Evolutionary conservation across 2,888 invertebrate species (phyloP).

Genomic region (Osedax fenrisi): DNA sequence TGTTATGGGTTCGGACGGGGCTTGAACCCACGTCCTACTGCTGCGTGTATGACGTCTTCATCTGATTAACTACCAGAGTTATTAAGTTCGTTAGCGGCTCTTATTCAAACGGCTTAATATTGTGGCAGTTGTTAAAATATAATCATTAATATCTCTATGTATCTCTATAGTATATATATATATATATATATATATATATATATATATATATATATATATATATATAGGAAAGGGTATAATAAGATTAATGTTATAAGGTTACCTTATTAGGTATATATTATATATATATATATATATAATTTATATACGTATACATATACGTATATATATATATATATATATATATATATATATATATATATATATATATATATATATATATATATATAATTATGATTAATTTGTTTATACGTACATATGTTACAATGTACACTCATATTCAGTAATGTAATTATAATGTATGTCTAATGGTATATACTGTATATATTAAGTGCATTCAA

Average conservation of each 20-base stretch:
- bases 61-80: too few species aligned
- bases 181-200: neutral
- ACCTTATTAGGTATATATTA: neutral
- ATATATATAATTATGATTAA: too few species aligned
- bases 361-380: slow-evolving; percentile 14
- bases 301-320: neutral
- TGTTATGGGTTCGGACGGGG: too few species aligned
- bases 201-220: neutral
- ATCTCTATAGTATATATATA: neutral
- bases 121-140: neutral
- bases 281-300: neutral
- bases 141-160: neutral
- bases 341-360: slow-evolving; percentile 16
- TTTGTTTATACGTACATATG: too few species aligned
- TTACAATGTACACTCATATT: too few species aligned
- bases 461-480: too few species aligned
- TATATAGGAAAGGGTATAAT: neutral
- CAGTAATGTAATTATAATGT: too few species aligned
- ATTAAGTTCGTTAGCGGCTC: too few species aligned
- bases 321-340: slow-evolving; percentile 14
- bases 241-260: neutral
- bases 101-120: too few species aligned
- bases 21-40: too few species aligned
- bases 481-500: too few species aligned
- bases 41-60: too few species aligned